Evolutionary conservation across 2,888 invertebrate genomes (phyloP), one percentile per base, ranked within the genome.

Genomic region (Drosophila merina): DNA sequence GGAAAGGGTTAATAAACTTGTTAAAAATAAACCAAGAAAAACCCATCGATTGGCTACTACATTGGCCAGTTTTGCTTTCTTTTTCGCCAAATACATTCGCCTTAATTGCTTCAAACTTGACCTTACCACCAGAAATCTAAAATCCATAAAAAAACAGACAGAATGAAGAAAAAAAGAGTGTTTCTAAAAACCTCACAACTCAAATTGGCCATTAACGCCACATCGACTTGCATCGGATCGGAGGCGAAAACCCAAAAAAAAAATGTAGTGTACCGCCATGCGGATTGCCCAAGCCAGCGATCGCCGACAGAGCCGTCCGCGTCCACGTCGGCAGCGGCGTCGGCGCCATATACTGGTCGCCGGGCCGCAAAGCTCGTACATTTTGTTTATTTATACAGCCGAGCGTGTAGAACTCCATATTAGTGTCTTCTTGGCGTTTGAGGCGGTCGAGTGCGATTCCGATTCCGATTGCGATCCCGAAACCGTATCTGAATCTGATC

Each of bases 341-440:
- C 47, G 52, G 10, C 72, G 51, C 55, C 72, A 63, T 49, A 50
- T 63, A 49, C 64, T 57, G 70, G 69, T 64, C 36, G 9, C 14
- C 79, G 74, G 71, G 64, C 67, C 59, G 50, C 56, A 75, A 50
- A 56, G 74, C 82, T 72, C 63, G 75, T 71, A 64, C 71, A 74
- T 75, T 87, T 81, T 89, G 85, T 88, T 89, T 89, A 88, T 88
- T 89, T 88, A 88, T 89, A 89, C 89, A 85, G 76, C 88, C 76
- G 84, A 77, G 62, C 74, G 58, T 57, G 76, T 80, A 89, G 89
- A 89, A 88, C 79, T 77, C 77, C 75, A 79, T 89, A 87, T 89
- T 87, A 88, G 89, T 89, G 80, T 88, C 81, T 90, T 89, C 88
- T 90, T 85, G 88, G 88, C 86, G 82, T 81, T 80, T 76, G 60